Evolutionary conservation across 2,888 invertebrate species (phyloP).

Genomic region (Lepas anatifera): DNA sequence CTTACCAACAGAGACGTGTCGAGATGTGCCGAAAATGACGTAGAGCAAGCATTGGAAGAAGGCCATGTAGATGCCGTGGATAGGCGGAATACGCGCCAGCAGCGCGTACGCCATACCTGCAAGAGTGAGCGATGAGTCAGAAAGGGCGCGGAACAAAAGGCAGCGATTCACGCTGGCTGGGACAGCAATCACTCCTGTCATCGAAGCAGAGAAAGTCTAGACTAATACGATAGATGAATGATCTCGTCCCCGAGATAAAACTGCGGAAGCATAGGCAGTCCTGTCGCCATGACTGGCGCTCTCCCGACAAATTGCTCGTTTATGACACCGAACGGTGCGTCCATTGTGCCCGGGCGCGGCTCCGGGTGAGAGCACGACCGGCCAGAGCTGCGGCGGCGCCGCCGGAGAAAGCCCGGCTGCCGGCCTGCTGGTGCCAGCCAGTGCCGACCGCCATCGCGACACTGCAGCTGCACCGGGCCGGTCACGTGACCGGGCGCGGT

Average conservation of each 20-base stretch:
- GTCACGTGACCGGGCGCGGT: too few relatives aligned
- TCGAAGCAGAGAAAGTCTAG: too few relatives aligned
- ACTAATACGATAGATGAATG: too few relatives aligned
- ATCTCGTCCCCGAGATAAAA: too few relatives aligned
- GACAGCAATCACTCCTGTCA: too few relatives aligned
- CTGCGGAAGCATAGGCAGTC: too few relatives aligned
- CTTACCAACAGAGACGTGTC: slow-evolving; percentile 75
- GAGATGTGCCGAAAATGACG: slow-evolving; percentile 73
- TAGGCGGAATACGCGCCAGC: slow-evolving; percentile 24
- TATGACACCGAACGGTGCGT: too few relatives aligned
- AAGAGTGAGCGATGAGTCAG: not conserved
- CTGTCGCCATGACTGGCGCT: too few relatives aligned
- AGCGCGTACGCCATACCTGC: slow-evolving; percentile 26
- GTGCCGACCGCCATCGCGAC: not conserved
- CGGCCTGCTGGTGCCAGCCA: not conserved
- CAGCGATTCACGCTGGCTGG: too few relatives aligned
- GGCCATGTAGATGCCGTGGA: slow-evolving; percentile 59
- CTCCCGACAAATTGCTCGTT: too few relatives aligned
- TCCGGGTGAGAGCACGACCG: too few relatives aligned
- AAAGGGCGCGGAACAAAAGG: not conserved
- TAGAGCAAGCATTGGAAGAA: slow-evolving; percentile 84
- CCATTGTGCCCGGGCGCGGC: too few relatives aligned
- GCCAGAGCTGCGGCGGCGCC: not conserved
- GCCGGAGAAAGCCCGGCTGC: not conserved
- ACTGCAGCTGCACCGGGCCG: not conserved